Evolutionary conservation across 1,140 invertebrate species (phyloP), one percentile per base, ranked within the genome.

Genomic region (Aphelenchoides besseyi): DNA sequence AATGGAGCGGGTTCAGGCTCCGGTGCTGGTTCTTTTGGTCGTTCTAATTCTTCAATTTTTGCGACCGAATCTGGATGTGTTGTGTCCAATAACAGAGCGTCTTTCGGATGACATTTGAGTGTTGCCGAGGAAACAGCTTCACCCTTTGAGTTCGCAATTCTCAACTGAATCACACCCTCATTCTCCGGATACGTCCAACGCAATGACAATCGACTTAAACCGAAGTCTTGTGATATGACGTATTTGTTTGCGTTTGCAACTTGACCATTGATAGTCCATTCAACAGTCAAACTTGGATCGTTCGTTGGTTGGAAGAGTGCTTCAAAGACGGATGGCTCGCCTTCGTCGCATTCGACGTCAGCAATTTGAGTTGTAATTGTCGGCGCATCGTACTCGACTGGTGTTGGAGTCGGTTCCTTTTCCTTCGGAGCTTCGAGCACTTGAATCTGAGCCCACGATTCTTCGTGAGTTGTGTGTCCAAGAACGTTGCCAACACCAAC

Each of bases 191-290:
- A 96, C 0, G 92, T 90, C 85, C 95, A 96, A 2, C 96, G 87
- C 78, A 97, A 91, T 85, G 96, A 94, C 68, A 97, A 87, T 54
- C 92, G 92, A 37, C 95, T 93, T 84, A 95, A 95, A 48, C 94
- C 94, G 85, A 97, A 96, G 82, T 97, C 94, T 41, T 83, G 73
- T 8, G 74, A 61, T 23, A 84, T 83, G 3, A 81, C 79, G 54
- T 82, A 83, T 36, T 83, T 83, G 2, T 70, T 77, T 18, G 82
- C 82, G 29, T 84, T 78, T 16, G 69, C 74, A 5, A 95, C 82
- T 75, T 90, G 87, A 53, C 94, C 94, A 86, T 99, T 96, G 28
- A 93, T 91, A 82, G 95, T 92, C 96, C 96, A 98, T 77, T 98
- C 94, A 2, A 98, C 91, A 84, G 89, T 90, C 93, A 98, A 95